Percentiles rank a stretch among this genome's conserved stretches.
Evolutionary conservation across 2,797 vertebrate species (phyloP).

Genomic region (Cyprinella venusta): DNA sequence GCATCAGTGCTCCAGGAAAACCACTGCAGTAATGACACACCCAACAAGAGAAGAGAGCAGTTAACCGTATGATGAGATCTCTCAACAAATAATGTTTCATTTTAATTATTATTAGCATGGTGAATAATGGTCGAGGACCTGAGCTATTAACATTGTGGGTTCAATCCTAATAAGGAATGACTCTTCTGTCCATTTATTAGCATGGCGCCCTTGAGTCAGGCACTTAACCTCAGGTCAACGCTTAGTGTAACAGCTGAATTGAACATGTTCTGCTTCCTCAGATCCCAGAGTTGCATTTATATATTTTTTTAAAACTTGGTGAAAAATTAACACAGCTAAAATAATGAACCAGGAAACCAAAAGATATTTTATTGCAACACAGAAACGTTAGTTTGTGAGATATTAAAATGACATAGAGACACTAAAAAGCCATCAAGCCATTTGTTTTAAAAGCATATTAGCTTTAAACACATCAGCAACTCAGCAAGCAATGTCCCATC

Average conservation of each 20-base stretch:
- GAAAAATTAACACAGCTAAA: neutral
- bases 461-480: constrained; percentile 59
- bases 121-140: neutral
- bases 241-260: neutral
- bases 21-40: neutral
- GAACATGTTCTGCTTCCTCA: neutral
- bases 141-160: neutral
- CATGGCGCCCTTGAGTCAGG: neutral
- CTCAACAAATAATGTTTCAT: neutral
- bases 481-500: constrained; percentile 60
- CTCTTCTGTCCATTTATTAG: neutral
- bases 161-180: neutral
- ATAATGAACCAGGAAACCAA: constrained; percentile 60
- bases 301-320: neutral
- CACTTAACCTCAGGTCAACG: neutral
- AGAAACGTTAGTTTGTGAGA: constrained; percentile 66
- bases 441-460: constrained; percentile 70
- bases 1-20: neutral
- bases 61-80: neutral
- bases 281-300: neutral
- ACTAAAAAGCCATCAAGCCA: constrained; percentile 60
- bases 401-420: constrained; percentile 56
- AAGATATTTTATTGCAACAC: constrained; percentile 78
- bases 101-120: neutral
- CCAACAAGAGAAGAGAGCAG: neutral